Percentiles rank a stretch among this genome's conserved stretches.
phyloP scores from a whole-genome alignment of 2,888 invertebrate genomes.

The Lapara coniferarum region DNA sequence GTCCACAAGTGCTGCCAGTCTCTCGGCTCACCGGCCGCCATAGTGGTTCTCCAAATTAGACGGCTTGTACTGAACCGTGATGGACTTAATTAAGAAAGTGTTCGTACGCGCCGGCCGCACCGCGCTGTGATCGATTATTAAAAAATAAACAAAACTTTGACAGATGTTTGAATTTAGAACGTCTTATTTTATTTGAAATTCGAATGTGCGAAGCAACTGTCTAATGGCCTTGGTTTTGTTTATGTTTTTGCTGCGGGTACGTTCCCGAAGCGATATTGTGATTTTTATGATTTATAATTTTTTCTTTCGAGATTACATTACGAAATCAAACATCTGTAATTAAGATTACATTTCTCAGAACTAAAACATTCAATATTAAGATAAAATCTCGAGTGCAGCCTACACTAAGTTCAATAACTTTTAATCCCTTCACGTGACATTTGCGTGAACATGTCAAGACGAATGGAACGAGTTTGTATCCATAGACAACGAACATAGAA shows the following conservation, averaged over 20 bases:
- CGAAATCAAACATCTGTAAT: neutral
- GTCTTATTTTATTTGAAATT: conserved; percentile 17
- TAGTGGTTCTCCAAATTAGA: conserved; percentile 13
- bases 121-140: conserved; percentile 21
- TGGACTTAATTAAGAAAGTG: conserved; percentile 22
- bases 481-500: conserved; percentile 23
- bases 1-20: conserved; percentile 28
- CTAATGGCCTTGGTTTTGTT: conserved; percentile 21
- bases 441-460: conserved; percentile 22
- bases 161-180: conserved; percentile 21
- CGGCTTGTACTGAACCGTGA: conserved; percentile 19
- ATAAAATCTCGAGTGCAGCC: neutral
- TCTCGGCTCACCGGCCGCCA: conserved; percentile 9
- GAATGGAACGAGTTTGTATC: conserved; percentile 13
- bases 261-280: neutral
- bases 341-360: neutral
- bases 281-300: neutral
- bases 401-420: conserved; percentile 2
- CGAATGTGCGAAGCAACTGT: conserved; percentile 14
- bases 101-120: conserved; percentile 1
- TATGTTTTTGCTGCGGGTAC: conserved; percentile 16
- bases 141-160: conserved; percentile 21
- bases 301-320: too few relatives aligned
- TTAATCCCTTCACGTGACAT: conserved; percentile 20
- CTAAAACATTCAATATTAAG: neutral